A percentile compares a stretch with the other conserved stretches of the same genome.
Conservation (phyloP, 2,797 vertebrate genomes). For the Myiotriccus ornatus region DNA sequence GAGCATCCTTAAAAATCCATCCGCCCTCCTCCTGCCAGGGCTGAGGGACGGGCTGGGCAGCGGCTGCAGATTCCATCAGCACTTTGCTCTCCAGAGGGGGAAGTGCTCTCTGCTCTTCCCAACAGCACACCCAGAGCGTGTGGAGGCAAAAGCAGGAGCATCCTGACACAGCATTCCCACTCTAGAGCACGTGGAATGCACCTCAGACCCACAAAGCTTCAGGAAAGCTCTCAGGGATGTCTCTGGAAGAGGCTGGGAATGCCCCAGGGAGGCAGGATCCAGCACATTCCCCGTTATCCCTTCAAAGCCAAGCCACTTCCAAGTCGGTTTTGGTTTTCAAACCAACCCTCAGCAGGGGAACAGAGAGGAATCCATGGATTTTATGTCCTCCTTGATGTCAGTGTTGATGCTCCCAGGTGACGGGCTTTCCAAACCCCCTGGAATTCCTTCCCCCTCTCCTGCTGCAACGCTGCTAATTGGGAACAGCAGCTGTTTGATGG, state of each 20-base stretch:
- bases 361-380: rapidly evolving
- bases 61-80: not conserved
- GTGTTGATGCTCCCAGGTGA: not conserved
- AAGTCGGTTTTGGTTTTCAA: rapidly evolving
- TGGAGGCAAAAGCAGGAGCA: not conserved
- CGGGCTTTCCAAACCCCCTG: not conserved
- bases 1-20: not conserved
- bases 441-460: not conserved
- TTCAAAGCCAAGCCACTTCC: rapidly evolving
- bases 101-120: not conserved
- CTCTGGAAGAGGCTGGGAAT: not conserved
- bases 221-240: not conserved
- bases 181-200: rapidly evolving
- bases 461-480: not conserved
- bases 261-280: rapidly evolving
- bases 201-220: not conserved
- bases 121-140: not conserved
- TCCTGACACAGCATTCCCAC: not conserved
- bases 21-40: not conserved
- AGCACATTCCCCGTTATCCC: rapidly evolving
- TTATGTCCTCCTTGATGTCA: not conserved
- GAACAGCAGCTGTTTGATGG: not conserved
- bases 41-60: not conserved
- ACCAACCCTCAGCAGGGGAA: not conserved
- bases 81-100: not conserved